Percentiles rank a stretch among this genome's conserved stretches.
phyloP scores from a whole-genome alignment of 2,888 invertebrate species.

The Abscondita cerata region DNA sequence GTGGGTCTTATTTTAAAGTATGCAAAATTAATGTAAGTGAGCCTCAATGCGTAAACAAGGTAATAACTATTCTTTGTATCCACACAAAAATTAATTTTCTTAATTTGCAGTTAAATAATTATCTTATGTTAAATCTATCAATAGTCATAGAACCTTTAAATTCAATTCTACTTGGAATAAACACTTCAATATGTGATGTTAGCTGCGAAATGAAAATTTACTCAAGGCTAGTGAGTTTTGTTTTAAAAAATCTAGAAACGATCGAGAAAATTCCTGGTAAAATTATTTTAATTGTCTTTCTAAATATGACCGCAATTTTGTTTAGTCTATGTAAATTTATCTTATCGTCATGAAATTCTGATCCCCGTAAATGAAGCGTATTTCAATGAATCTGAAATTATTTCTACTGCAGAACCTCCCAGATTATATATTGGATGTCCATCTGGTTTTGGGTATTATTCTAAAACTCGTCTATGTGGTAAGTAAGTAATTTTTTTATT shows the following conservation, averaged over 20 bases:
- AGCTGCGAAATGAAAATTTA: conserved; percentile 54
- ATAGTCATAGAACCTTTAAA: conserved; percentile 48
- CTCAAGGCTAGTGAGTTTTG: conserved; percentile 49
- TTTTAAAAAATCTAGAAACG: conserved; percentile 53
- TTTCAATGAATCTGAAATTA: conserved; percentile 21
- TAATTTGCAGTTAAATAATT: conserved; percentile 44
- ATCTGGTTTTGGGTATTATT: conserved; percentile 54
- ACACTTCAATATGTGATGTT: conserved; percentile 48
- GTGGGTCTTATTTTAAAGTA: conserved; percentile 49
- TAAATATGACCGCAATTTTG: no score
- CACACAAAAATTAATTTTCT: no score
- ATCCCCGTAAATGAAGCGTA: conserved; percentile 18
- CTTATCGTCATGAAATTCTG: conserved; percentile 31
- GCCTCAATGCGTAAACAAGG: conserved; percentile 49
- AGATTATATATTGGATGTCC: conserved; percentile 52
- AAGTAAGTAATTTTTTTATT: conserved; percentile 36
- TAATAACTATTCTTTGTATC: conserved; percentile 35
- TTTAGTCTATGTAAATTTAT: conserved; percentile 42
- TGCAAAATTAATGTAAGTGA: conserved; percentile 51
- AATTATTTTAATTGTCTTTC: not conserved
- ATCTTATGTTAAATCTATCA: conserved; percentile 49
- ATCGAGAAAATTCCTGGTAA: conserved; percentile 52
- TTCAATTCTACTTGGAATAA: conserved; percentile 46
- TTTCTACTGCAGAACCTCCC: conserved; percentile 44
- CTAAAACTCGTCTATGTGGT: conserved; percentile 54